Evolutionary conservation across 2,888 invertebrate species (phyloP), one percentile per base, ranked within the genome.

Genomic region (Yponomeuta plumbellus): DNA sequence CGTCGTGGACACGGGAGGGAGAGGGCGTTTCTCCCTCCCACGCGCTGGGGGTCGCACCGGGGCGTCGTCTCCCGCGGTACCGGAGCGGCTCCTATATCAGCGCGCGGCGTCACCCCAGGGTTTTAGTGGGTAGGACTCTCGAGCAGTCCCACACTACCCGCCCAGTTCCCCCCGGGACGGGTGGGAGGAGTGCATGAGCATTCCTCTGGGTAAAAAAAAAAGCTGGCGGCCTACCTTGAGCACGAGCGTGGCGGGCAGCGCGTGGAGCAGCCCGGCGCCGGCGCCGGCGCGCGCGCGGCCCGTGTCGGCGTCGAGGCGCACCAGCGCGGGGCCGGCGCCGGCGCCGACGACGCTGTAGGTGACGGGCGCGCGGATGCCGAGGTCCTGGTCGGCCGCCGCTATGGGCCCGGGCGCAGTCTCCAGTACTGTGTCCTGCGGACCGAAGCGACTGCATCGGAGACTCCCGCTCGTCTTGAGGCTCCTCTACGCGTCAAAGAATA

Each of bases 301-400:
- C 17, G 93, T 92, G 74, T 94, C 93, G 34, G 92, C 84, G 75
- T 95, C 93, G 34, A 96, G 88, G 65, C 83, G 84, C 69, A 96
- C 92, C 73, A 93, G 93, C 0, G 92, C 89, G 2, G 74, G 72
- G 75, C 93, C 92, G 74, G 95, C 94, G 17, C 61, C 66, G 44
- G 61, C 23, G 11, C 13, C 20, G 8, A 8, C 34, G 8, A 34
- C 44, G 58, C 52, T 34, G 85, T 95, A 96, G 74, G 92, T 92
- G 61, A 97, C 93, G 0, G 95, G 93, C 0, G 96, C 94, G 73
- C 94, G 94, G 72, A 97, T 96, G 34, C 96, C 96, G 57, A 92
- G 78, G 76, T 97, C 96, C 80, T 97, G 97, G 86, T 98, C 98
- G 44, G 92, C 88, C 0, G 97, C 97, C 65, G 93, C 92, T 5